A percentile compares a stretch with the other conserved stretches of the same genome.
These are phyloP conservation scores for Neoitamus cyanurus DNA, from an alignment of 2,888 invertebrate species.

Conservation along the genomic window DNA sequence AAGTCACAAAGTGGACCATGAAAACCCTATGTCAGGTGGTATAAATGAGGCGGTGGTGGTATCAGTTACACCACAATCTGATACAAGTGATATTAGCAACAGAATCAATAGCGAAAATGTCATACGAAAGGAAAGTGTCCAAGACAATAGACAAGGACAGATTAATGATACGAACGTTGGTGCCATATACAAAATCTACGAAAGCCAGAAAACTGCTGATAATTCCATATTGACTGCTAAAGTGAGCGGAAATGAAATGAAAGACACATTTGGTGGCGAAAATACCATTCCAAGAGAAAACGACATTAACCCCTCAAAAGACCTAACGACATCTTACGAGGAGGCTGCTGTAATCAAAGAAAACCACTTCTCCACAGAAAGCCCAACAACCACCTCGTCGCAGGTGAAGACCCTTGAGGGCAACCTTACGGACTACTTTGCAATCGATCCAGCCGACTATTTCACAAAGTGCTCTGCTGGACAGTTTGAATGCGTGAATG, in stretches of 20 bases:
- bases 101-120: neutral
- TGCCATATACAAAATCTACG: neutral
- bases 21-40: neutral
- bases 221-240: neutral
- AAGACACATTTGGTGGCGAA: neutral
- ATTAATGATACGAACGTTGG: neutral
- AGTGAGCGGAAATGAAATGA: neutral
- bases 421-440: neutral
- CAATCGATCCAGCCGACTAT: conserved; percentile 45
- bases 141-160: neutral
- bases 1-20: too few species aligned
- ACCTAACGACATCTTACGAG: neutral
- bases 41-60: neutral
- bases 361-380: neutral
- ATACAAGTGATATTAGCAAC: neutral
- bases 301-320: neutral
- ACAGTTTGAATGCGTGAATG: conserved; percentile 72
- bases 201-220: neutral
- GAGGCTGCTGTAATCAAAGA: neutral
- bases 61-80: neutral
- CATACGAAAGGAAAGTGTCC: neutral
- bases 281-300: neutral
- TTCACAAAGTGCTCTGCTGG: conserved; percentile 70
- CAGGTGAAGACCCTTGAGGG: neutral
- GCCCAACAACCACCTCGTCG: neutral